Evolutionary conservation across 1,140 invertebrate genomes (phyloP), one percentile per base, ranked within the genome.

Genomic region (Bathynomus jamesi): DNA sequence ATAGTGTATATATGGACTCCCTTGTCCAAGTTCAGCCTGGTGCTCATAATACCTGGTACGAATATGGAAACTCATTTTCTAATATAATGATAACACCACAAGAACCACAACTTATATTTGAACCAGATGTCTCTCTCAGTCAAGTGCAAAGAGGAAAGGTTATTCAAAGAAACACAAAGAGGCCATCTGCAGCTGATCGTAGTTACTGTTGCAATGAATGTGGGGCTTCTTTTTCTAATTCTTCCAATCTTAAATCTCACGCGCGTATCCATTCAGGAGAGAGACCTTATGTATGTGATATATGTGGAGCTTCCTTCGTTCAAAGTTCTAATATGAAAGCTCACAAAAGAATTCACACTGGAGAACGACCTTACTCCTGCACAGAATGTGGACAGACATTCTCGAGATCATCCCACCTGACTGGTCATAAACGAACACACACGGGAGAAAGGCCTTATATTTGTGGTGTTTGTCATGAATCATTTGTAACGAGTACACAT

Each of bases 261-360:
- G 53, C 69, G 24, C 68, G 77, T 60, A 78, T 74, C 17, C 77
- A 78, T 63, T 84, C 83, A 0, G 83, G 82, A 2, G 81, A 84
- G 67, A 67, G 73, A 30, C 78, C 78, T 24, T 78, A 71, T 69
- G 68, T 65, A 10, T 78, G 78, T 72, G 75, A 78, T 30, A 63
- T 75, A 1, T 78, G 78, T 61, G 71, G 69, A 32, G 77, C 72
- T 10, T 73, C 75, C 8, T 91, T 91, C 77, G 83, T 87, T 5
- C 85, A 89, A 1, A 89, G 89, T 78, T 88, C 87, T 24, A 89
- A 88, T 0, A 79, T 88, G 10, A 85, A 86, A 74, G 85, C 83
- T 69, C 88, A 88, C 78, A 81, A 83, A 67, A 84, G 83, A 78
- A 87, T 84, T 60, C 91, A 90, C 78, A 78, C 72, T 17, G 72